A percentile compares a stretch with the other conserved stretches of the same genome.
Evolutionary conservation across 2,113 vertebrate genomes (phyloP).

Genomic region (Odobenus rosmarus): DNA sequence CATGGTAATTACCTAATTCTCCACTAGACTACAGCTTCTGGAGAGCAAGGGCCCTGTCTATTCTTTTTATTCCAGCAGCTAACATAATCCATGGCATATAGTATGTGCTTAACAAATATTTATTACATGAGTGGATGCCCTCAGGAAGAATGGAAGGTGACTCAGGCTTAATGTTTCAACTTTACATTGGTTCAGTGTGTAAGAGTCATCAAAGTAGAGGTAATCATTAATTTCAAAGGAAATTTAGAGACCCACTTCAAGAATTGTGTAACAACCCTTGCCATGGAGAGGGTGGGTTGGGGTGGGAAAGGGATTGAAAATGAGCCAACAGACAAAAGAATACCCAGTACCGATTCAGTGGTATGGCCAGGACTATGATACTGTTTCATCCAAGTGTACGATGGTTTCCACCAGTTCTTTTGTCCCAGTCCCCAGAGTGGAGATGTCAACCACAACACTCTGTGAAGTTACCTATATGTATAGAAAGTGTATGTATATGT

Average conservation of each 20-base stretch:
- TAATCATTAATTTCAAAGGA: not conserved
- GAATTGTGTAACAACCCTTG: not conserved
- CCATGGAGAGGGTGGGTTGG: not conserved
- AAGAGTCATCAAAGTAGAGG: not conserved
- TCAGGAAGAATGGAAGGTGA: not conserved
- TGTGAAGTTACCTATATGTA: not conserved
- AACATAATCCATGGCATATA: no score
- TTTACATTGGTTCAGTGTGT: not conserved
- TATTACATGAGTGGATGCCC: not conserved
- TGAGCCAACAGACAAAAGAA: not conserved
- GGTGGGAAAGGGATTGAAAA: not conserved
- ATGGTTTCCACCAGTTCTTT: not conserved
- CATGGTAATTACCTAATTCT: not conserved
- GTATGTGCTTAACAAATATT: not conserved
- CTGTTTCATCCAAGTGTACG: not conserved
- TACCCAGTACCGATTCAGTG: not conserved
- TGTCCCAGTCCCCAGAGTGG: not conserved
- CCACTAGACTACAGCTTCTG: not conserved
- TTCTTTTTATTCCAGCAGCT: not conserved
- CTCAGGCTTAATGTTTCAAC: not conserved
- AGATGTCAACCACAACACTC: not conserved
- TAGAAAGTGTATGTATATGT: not conserved
- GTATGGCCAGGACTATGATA: rapidly evolving
- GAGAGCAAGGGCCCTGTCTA: not conserved
- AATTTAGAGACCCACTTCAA: not conserved